These are phyloP conservation scores for Danio albolineatus DNA, from an alignment of 2,797 vertebrate genomes.

Conservation along the genomic window DNA sequence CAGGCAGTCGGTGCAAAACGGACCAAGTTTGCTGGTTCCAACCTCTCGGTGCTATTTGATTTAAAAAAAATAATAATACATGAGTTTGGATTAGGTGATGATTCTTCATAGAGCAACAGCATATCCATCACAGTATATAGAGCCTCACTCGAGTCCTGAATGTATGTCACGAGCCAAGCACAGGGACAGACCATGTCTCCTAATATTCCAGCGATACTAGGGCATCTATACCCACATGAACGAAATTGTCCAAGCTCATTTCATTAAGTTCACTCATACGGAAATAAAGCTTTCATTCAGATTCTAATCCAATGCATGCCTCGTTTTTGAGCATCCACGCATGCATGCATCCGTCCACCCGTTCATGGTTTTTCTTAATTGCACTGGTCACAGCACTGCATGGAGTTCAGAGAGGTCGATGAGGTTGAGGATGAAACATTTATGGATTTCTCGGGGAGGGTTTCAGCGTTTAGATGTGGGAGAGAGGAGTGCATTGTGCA, in stretches of 20 bases:
- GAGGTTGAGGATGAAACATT: conserved; percentile 56
- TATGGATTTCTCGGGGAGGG: conserved; percentile 44
- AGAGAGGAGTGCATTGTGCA: conserved; percentile 54
- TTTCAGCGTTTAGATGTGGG: conserved; percentile 43
- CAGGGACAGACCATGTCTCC: conserved; percentile 22
- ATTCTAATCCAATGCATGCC: conserved; percentile 17
- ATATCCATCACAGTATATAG: conserved; percentile 3
- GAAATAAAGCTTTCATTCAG: background rate
- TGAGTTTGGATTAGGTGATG: conserved; percentile 35
- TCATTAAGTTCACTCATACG: conserved; percentile 2
- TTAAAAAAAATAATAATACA: conserved; percentile 67
- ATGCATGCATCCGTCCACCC: conserved; percentile 11
- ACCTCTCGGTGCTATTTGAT: conserved; percentile 82
- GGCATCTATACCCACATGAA: conserved; percentile 28
- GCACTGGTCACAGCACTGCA: conserved; percentile 66
- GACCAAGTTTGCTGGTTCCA: conserved; percentile 70
- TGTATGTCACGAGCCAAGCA: conserved; percentile 38
- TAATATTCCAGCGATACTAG: conserved; percentile 14
- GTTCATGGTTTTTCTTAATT: conserved; percentile 54
- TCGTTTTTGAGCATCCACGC: background rate
- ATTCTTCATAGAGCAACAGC: conserved; percentile 2
- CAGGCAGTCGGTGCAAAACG: conserved; percentile 36
- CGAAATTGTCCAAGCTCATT: background rate
- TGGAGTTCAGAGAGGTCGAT: conserved; percentile 47
- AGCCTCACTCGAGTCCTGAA: conserved; percentile 36